Evolutionary conservation across 2,888 invertebrate genomes (phyloP).

Genomic region (Sipha maydis): DNA sequence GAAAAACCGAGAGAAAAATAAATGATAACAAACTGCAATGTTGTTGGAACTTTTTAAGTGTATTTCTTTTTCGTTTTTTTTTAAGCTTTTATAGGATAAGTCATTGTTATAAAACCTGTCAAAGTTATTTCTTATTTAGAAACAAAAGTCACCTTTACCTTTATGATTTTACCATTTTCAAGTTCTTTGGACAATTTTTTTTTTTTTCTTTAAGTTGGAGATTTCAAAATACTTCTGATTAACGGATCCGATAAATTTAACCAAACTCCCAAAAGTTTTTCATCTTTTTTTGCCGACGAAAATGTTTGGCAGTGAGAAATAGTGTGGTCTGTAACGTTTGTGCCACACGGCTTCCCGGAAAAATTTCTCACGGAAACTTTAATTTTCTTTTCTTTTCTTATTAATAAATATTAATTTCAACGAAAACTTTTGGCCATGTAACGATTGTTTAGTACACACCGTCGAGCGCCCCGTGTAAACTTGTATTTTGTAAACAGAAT

Average conservation of each 20-base stretch:
- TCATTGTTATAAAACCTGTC: conserved; percentile 38
- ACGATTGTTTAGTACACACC: conserved; percentile 50
- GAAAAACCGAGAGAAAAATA: not conserved
- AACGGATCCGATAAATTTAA: conserved; percentile 14
- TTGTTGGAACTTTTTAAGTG: conserved; percentile 44
- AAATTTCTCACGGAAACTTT: conserved; percentile 37
- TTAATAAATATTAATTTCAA: conserved; percentile 54
- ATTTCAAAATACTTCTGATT: conserved; percentile 39
- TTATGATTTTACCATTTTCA: conserved; percentile 29
- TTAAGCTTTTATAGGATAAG: conserved; percentile 18
- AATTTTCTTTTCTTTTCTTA: conserved; percentile 24
- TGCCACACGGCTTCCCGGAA: conserved; percentile 14
- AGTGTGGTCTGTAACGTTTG: not conserved
- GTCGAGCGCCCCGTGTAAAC: conserved; percentile 27
- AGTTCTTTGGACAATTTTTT: not conserved
- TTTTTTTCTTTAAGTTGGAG: not conserved
- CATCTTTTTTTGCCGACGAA: not conserved
- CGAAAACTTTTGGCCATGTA: conserved; percentile 49
- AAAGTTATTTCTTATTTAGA: not conserved
- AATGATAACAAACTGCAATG: conserved; percentile 53
- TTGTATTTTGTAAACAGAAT: conserved; percentile 44
- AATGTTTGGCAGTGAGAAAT: not conserved
- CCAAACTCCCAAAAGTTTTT: conserved; percentile 18
- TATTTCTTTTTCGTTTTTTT: conserved; percentile 22
- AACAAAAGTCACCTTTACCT: conserved; percentile 19